Evolutionary conservation across 2,888 invertebrate genomes (phyloP), one percentile per base, ranked within the genome.

Genomic region (Neoaliturus tenellus): DNA sequence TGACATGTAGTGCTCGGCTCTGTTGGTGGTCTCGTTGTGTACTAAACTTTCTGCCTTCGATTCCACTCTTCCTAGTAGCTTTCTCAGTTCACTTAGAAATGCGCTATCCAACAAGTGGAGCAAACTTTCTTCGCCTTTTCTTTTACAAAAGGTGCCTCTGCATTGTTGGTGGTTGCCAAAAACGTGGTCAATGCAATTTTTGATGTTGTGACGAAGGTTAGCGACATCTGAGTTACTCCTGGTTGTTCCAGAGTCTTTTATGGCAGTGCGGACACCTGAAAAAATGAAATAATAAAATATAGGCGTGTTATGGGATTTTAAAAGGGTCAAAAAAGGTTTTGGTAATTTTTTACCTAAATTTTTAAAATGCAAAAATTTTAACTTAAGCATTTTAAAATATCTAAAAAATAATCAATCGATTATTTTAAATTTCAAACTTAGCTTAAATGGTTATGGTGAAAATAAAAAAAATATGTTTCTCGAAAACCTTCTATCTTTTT

Each of bases 1-100:
- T 20, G 86, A 86, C 81, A 89, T 89, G 73, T 87, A 89, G n/a
- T n/a, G n/a, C n/a, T 89, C 89, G 1, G 89, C 89, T 14, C 71
- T 55, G 83, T 89, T 89, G 58, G 86, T 89, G 62, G 88, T 85
- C 5, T 88, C 87, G 80, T 88, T 20, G 87, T 87, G 23, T 39
- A 87, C 69, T 28, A 88, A 48, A n/a, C 48, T 48, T 8, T 48
- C 14, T 3, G 62, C 31, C 31, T 62, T 28, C 2, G 25, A 25
- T 14, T 62, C 62, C 25, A 62, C 6, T 23, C 25, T 35, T 6
- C 35, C 62, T 10, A 62, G 5, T 2, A 20, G 12, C 4, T 23
- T 62, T 12, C 62, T 23, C 5, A 62, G 10, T 62, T 25, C 8
- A 8, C 12, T 6, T 4, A n/a, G 25, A 31, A 62, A 62, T 4